phyloP scores from a whole-genome alignment of 2,113 vertebrate genomes.

The Bubo blakistoni region DNA sequence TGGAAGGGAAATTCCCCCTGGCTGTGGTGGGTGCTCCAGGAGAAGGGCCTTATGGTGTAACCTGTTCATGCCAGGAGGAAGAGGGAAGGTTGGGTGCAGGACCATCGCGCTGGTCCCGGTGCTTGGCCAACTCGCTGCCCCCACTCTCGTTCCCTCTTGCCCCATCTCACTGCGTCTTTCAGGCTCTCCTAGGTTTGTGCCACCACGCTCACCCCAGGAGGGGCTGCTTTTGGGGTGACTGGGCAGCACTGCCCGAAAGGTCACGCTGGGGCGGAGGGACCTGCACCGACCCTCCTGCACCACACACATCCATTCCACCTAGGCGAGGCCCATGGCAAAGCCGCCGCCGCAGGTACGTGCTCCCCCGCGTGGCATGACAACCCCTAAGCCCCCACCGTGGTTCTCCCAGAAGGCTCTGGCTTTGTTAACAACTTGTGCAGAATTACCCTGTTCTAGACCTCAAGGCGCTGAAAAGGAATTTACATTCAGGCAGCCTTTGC shows the following conservation, averaged over 20 bases:
- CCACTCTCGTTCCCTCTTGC: neutral
- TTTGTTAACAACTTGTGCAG: neutral
- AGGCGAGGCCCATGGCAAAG: neutral
- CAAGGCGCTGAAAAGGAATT: neutral
- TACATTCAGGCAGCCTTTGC: neutral
- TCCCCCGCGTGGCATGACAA: rapidly evolving
- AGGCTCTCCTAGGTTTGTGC: neutral
- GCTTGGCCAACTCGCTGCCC: neutral
- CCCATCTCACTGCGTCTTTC: rapidly evolving
- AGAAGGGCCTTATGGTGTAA: neutral
- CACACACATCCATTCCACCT: rapidly evolving
- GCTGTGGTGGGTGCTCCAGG: neutral
- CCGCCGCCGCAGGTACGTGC: rapidly evolving
- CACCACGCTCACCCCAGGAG: rapidly evolving
- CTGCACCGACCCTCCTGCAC: neutral
- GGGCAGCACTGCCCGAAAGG: neutral
- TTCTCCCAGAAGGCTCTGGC: neutral
- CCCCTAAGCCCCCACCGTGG: rapidly evolving
- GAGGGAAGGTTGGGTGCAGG: neutral
- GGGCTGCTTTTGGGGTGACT: neutral
- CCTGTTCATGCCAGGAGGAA: neutral
- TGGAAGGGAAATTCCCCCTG: neutral
- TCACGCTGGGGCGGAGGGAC: rapidly evolving
- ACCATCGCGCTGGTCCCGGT: rapidly evolving
- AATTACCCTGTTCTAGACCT: neutral